These are phyloP conservation scores for Onthophagus sagittarius DNA, from an alignment of 2,888 invertebrate species.

Conservation along the genomic window DNA sequence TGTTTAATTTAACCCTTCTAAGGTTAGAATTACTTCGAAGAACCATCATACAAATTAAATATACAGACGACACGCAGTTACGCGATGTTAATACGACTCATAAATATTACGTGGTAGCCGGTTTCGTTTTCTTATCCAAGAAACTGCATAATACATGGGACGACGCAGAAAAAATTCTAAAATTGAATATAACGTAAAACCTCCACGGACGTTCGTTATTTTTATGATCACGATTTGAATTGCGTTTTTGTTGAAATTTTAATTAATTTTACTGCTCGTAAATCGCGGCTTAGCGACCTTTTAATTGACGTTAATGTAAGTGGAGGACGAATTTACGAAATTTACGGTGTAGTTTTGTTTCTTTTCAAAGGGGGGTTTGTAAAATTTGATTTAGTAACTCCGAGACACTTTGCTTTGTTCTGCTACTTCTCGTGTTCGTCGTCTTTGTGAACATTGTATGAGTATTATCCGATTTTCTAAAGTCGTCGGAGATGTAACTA, in stretches of 20 bases:
- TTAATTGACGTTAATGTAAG: not conserved
- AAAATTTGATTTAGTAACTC: not conserved
- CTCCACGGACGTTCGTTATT: not conserved
- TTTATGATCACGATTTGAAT: not conserved
- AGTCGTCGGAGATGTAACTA: not conserved
- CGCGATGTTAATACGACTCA: not conserved
- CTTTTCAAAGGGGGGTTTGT: not conserved
- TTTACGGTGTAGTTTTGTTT: not conserved
- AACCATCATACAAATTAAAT: not conserved
- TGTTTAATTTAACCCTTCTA: not conserved
- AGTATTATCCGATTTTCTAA: not conserved
- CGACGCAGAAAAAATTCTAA: not conserved
- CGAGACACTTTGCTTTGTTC: not conserved
- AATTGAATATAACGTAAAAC: not conserved
- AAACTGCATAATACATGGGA: not conserved
- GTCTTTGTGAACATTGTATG: not conserved
- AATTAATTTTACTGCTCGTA: not conserved
- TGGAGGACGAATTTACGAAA: not conserved
- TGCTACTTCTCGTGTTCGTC: not conserved
- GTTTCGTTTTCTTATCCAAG: not conserved
- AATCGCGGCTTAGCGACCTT: not conserved
- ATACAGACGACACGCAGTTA: not conserved
- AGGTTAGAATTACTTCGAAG: not conserved
- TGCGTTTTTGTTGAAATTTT: not conserved
- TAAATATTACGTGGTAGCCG: not conserved